Evolutionary conservation across 2,888 invertebrate genomes (phyloP).

Genomic region (Dryocosmus kuriphilus): DNA sequence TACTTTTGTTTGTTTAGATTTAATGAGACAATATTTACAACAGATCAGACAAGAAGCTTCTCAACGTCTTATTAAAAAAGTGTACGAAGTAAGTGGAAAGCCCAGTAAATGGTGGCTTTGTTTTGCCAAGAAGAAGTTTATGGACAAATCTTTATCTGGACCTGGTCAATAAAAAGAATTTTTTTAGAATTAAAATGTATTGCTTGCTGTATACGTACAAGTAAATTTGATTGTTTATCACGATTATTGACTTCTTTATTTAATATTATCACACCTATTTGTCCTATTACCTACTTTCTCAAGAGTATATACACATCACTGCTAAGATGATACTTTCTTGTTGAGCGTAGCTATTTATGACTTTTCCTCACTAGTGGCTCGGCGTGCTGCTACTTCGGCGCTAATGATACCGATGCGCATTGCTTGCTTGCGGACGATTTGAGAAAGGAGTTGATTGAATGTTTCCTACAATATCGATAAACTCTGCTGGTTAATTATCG

Average conservation of each 20-base stretch:
- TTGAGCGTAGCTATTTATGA: too few relatives aligned
- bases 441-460: too few relatives aligned
- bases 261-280: background rate
- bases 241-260: background rate
- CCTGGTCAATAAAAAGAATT: constrained; percentile 85
- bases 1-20: constrained; percentile 80
- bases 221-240: background rate
- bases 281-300: too few relatives aligned
- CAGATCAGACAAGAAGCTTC: constrained; percentile 98
- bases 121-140: constrained; percentile 99
- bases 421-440: too few relatives aligned
- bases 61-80: constrained; percentile 92
- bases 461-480: too few relatives aligned
- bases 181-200: background rate
- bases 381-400: too few relatives aligned
- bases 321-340: too few relatives aligned
- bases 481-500: too few relatives aligned
- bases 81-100: constrained; percentile 89
- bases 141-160: constrained; percentile 97
- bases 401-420: too few relatives aligned
- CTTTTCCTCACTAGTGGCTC: too few relatives aligned
- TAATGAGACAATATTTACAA: constrained; percentile 94
- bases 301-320: too few relatives aligned
- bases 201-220: background rate
- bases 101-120: constrained; percentile 99